Evolutionary conservation across 2,797 vertebrate genomes (phyloP), one percentile per base, ranked within the genome.

Genomic region (Chelon labrosus): DNA sequence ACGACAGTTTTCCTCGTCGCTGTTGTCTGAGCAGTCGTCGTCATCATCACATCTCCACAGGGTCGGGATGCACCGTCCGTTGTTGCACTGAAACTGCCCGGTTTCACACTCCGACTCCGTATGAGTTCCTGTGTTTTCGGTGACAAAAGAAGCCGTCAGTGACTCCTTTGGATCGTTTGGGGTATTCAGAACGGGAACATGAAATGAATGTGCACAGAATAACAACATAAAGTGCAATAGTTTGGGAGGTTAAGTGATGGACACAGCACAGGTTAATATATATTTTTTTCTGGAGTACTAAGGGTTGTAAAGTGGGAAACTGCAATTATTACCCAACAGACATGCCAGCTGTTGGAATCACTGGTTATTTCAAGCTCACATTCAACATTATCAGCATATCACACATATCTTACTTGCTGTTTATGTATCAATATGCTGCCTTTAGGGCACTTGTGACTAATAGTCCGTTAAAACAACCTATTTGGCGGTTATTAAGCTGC

Each of bases 31-130:
- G 89, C 98, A 99, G 70, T 99, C 98, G 46, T 99, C 96, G 59
- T 99, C 97, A 65, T 98, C 98, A 70, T 99, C 98, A 65, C 98
- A 99, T 78, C 96, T 96, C 98, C 98, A 99, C 85, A 98, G 89
- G 42, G 94, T 96, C 17, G 98, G 97, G 91, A 99, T 96, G 94
- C 98, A 99, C 64, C 97, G 95, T 80, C 95, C 94, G 72, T 98
- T 99, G 79, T 91, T 94, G 94, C 98, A 99, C 90, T 96, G 95
- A 92, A 99, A 99, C 92, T 98, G 97, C 52, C 96, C 92, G 19
- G 94, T 91, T 83, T 97, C 96, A 84, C 98, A 99, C 89, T 96
- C 95, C 61, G 95, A 97, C 86, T 95, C 95, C 53, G 94, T 94
- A 78, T 87, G 89, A 86, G 92, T 93, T 89, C 93, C 95, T 96